Conservation (phyloP, 2,797 vertebrate species). For the Sardinella longiceps region DNA sequence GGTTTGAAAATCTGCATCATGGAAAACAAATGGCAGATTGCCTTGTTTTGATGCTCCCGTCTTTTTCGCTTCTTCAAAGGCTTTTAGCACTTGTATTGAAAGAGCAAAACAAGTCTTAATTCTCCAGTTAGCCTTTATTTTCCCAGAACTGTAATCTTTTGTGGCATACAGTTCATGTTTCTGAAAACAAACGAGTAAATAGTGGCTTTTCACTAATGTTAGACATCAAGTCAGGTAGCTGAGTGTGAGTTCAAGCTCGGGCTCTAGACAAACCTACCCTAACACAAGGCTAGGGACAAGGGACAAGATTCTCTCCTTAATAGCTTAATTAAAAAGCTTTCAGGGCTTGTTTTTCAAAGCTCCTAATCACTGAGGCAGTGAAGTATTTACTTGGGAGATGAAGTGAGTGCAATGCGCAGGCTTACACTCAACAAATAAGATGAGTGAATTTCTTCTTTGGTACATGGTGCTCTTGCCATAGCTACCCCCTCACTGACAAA, state of each 20-base stretch:
- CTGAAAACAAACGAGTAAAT: not conserved
- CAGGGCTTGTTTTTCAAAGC: constrained; percentile 75
- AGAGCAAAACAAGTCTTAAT: not conserved
- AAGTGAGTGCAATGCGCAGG: constrained; percentile 52
- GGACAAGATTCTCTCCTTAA: constrained; percentile 64
- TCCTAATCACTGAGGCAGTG: constrained; percentile 68
- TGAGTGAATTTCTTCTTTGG: constrained; percentile 65
- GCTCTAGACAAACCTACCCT: constrained; percentile 70
- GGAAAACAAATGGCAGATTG: not conserved
- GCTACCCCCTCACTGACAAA: not conserved
- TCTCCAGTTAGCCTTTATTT: not conserved
- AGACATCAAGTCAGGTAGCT: not conserved
- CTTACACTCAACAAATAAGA: constrained; percentile 59
- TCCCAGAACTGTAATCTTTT: not conserved
- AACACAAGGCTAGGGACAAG: constrained; percentile 51
- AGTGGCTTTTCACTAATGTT: not conserved
- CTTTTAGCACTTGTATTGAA: not conserved
- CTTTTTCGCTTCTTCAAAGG: not conserved
- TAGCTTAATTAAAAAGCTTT: constrained; percentile 82
- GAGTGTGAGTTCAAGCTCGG: constrained; percentile 33
- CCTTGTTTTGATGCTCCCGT: not conserved
- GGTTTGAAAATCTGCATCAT: constrained; percentile 11
- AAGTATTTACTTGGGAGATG: constrained; percentile 57
- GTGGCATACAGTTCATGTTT: not conserved
- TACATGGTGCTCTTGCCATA: constrained; percentile 57